Evolutionary conservation across 2,113 vertebrate genomes (phyloP).

Genomic region (Trachemys scripta): DNA sequence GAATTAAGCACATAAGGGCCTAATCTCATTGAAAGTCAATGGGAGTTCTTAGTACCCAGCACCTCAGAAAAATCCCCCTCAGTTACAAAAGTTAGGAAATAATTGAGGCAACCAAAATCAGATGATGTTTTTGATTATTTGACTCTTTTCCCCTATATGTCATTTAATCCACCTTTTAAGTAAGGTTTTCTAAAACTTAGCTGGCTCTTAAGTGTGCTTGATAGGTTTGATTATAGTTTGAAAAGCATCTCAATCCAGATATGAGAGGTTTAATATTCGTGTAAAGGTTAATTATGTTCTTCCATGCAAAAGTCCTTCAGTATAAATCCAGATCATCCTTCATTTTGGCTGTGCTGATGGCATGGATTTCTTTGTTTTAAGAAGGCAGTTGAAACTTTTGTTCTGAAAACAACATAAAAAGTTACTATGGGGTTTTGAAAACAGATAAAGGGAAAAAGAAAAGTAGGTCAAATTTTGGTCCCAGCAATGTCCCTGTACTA

Average conservation of each 20-base stretch:
- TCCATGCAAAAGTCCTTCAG: background rate
- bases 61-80: background rate
- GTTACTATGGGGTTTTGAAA: background rate
- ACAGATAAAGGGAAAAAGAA: background rate
- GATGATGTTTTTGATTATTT: background rate
- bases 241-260: background rate
- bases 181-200: background rate
- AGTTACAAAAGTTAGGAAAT: background rate
- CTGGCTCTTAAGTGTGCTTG: background rate
- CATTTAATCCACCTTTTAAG: background rate
- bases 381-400: background rate
- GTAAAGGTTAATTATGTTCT: background rate
- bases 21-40: background rate
- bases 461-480: background rate
- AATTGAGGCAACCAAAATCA: background rate
- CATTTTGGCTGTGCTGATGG: background rate
- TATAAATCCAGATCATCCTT: background rate
- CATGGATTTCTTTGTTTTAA: background rate
- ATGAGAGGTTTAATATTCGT: background rate
- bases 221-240: background rate
- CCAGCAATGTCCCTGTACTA: background rate
- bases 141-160: background rate
- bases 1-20: background rate
- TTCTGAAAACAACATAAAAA: background rate
- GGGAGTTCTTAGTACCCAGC: background rate